A percentile compares a stretch with the other conserved stretches of the same genome.
phyloP scores from a whole-genome alignment of 2,888 invertebrate species.

The Amphipoea oculea region DNA sequence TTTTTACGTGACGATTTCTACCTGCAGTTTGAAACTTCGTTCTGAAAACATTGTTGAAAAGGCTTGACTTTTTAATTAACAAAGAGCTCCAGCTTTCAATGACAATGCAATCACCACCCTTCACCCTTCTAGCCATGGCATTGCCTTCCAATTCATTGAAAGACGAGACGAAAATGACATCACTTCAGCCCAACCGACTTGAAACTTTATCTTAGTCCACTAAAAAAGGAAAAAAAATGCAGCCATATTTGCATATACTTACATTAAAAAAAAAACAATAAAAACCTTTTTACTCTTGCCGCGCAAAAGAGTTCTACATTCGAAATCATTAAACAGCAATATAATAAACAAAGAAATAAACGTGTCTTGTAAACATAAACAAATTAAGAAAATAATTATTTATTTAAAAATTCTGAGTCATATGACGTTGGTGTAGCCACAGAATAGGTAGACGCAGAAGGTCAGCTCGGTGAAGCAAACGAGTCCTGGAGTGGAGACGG shows the following conservation, averaged over 20 bases:
- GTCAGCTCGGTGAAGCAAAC: not conserved
- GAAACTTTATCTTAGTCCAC: not conserved
- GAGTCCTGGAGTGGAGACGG: too few species aligned
- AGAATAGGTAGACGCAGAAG: not conserved
- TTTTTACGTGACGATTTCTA: too few species aligned
- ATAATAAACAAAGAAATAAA: constrained; percentile 40
- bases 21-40: too few species aligned
- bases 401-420: constrained; percentile 5
- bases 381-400: constrained; percentile 6
- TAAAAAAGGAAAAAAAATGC: constrained; percentile 14
- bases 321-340: constrained; percentile 32
- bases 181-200: not conserved
- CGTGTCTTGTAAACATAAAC: constrained; percentile 11
- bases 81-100: constrained; percentile 10
- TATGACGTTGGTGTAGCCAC: not conserved
- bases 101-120: constrained; percentile 11
- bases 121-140: constrained; percentile 26
- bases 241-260: too few species aligned
- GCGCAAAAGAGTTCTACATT: constrained; percentile 29
- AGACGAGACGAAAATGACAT: not conserved
- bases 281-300: constrained; percentile 34
- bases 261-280: constrained; percentile 10
- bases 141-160: constrained; percentile 10
- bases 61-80: too few species aligned
- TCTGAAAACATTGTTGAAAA: too few species aligned